phyloP scores from a whole-genome alignment of 2,113 vertebrate species.

The Sebastes fasciatus region DNA sequence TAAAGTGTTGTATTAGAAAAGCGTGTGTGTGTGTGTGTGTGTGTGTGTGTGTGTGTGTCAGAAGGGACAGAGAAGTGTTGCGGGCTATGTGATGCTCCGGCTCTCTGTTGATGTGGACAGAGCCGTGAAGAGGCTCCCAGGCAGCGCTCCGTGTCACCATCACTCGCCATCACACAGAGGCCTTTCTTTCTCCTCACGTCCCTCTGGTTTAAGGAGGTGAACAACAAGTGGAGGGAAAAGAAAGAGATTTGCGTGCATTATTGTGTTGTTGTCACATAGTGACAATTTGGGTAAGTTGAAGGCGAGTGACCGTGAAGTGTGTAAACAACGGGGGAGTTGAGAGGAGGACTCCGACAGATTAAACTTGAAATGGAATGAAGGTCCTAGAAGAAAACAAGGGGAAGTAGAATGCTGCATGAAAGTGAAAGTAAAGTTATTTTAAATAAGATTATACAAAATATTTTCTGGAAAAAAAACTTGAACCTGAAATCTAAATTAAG shows the following conservation, averaged over 20 bases:
- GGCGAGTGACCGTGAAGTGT: background rate
- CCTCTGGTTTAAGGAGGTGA: conserved; percentile 26
- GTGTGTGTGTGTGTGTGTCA: conserved; percentile 8
- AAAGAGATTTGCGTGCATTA: conserved; percentile 24
- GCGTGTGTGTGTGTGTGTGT: background rate
- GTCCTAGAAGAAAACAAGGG: background rate
- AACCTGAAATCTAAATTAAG: background rate
- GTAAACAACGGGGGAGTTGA: background rate
- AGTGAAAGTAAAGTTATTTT: background rate
- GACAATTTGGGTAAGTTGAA: conserved; percentile 17
- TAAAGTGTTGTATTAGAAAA: conserved; percentile 1
- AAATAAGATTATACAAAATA: background rate
- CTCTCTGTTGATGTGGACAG: conserved; percentile 50
- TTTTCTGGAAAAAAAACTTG: background rate
- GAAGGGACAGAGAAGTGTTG: conserved; percentile 42
- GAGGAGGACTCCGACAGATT: background rate
- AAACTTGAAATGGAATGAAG: background rate
- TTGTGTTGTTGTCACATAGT: conserved; percentile 9
- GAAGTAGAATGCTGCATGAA: background rate
- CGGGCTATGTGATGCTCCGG: conserved; percentile 34
- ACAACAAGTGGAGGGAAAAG: conserved; percentile 34
- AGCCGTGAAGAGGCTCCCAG: conserved; percentile 75
- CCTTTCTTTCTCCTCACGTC: conserved; percentile 22
- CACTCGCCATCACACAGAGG: conserved; percentile 72
- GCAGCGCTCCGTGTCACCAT: conserved; percentile 77